phyloP scores from a whole-genome alignment of 2,113 vertebrate species.

The Phasianus colchicus region DNA sequence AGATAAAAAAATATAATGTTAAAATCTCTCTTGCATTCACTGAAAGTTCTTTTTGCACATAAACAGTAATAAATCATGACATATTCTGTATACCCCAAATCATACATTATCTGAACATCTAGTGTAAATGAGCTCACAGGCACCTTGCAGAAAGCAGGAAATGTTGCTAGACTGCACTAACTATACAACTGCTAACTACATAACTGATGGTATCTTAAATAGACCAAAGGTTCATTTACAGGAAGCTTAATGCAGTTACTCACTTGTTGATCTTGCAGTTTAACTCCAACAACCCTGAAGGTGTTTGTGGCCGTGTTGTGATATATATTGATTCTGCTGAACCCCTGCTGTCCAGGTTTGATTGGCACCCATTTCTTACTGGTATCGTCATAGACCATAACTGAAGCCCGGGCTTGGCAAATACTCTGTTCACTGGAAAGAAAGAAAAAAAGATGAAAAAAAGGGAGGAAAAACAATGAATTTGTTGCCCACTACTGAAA shows the following conservation, averaged over 20 bases:
- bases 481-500: background rate
- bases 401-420: slow-evolving; percentile 98
- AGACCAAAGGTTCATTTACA: slow-evolving; percentile 60
- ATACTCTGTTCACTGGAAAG: slow-evolving; percentile 95
- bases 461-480: background rate
- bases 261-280: slow-evolving; percentile 99
- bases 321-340: slow-evolving; percentile 99
- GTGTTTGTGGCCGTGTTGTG: slow-evolving; percentile 97
- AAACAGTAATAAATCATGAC: background rate
- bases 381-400: slow-evolving; percentile 99
- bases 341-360: slow-evolving; percentile 98
- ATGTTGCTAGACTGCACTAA: background rate
- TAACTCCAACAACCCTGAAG: slow-evolving; percentile 98
- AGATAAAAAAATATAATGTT: background rate
- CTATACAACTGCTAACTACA: background rate
- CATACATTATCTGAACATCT: background rate
- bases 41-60: background rate
- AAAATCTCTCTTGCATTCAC: background rate
- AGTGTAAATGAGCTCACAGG: background rate
- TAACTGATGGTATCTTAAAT: background rate
- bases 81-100: background rate
- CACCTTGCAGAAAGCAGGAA: slow-evolving; percentile 32
- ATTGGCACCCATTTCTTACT: slow-evolving; percentile 99
- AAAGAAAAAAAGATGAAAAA: slow-evolving; percentile 15
- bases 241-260: slow-evolving; percentile 53